Conservation (phyloP, 2,888 invertebrate species). For the Psococerastis gibbosa region DNA sequence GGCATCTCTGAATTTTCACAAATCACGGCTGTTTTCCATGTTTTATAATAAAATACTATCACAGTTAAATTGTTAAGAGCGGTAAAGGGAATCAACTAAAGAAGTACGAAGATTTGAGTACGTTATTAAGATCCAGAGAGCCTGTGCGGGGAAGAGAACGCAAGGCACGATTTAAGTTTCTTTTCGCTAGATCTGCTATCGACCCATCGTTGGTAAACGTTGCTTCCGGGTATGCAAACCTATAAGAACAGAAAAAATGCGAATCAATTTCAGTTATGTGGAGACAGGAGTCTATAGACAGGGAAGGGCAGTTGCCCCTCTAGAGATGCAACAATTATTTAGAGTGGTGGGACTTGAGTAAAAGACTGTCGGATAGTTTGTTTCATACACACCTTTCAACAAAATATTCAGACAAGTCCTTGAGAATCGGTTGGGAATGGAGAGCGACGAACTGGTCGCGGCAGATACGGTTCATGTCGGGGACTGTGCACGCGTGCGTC, state of each 20-base stretch:
- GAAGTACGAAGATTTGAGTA: constrained; percentile 64
- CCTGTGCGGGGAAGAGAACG: constrained; percentile 51
- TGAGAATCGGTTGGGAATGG: constrained; percentile 80
- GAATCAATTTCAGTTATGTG: too few species aligned
- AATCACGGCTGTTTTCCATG: too few species aligned
- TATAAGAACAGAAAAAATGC: not conserved
- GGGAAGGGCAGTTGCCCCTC: too few species aligned
- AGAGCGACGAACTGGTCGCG: constrained; percentile 95
- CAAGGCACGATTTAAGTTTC: constrained; percentile 40
- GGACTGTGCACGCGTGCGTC: constrained; percentile 85
- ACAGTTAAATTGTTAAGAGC: too few species aligned
- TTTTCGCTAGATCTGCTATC: constrained; percentile 34
- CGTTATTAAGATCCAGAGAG: constrained; percentile 51
- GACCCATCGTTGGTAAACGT: not conserved
- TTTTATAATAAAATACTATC: too few species aligned
- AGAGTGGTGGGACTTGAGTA: too few species aligned
- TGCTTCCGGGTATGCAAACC: not conserved
- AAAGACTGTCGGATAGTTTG: too few species aligned
- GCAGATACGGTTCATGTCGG: constrained; percentile 82
- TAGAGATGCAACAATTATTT: too few species aligned
- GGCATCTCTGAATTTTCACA: too few species aligned
- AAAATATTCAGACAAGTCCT: constrained; percentile 63
- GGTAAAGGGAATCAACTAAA: too few species aligned
- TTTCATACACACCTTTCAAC: constrained; percentile 44
- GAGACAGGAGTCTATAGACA: too few species aligned